Evolutionary conservation across 2,888 invertebrate genomes (phyloP).

Genomic region (Lasius platythorax): DNA sequence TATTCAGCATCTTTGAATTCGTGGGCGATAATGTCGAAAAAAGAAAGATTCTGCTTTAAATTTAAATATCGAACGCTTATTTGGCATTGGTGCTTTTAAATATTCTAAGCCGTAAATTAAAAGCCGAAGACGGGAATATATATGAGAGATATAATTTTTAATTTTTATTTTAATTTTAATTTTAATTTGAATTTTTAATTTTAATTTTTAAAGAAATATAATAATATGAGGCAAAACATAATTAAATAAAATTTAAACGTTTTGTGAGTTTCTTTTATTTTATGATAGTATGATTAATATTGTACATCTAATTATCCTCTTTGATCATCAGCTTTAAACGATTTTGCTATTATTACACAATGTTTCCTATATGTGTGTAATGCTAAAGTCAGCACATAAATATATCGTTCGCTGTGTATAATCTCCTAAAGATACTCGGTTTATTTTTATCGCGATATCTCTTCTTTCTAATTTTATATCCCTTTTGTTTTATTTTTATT

Average conservation of each 20-base stretch:
- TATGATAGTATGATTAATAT: background rate
- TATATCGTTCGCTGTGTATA: conserved; percentile 4
- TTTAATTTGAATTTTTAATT: too few species aligned
- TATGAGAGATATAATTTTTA: background rate
- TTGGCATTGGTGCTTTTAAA: background rate
- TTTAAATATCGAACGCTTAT: background rate
- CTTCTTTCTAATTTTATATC: background rate
- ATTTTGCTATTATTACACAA: conserved; percentile 6
- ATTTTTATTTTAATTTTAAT: too few species aligned
- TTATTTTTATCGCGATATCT: conserved; percentile 28
- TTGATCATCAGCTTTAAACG: conserved; percentile 11
- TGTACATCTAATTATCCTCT: background rate
- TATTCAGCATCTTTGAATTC: background rate
- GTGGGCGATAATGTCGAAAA: background rate
- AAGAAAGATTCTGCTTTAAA: background rate
- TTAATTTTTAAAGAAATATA: background rate
- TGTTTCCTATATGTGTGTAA: background rate
- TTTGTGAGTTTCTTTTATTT: background rate
- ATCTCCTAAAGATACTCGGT: background rate
- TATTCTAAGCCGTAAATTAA: background rate
- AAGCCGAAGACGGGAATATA: background rate
- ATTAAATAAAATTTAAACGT: background rate
- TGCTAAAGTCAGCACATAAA: background rate
- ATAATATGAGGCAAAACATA: background rate
- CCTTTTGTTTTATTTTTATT: conserved; percentile 6